These are phyloP conservation scores for Melanostoma scalare DNA, from an alignment of 2,888 invertebrate species.

Conservation along the genomic window DNA sequence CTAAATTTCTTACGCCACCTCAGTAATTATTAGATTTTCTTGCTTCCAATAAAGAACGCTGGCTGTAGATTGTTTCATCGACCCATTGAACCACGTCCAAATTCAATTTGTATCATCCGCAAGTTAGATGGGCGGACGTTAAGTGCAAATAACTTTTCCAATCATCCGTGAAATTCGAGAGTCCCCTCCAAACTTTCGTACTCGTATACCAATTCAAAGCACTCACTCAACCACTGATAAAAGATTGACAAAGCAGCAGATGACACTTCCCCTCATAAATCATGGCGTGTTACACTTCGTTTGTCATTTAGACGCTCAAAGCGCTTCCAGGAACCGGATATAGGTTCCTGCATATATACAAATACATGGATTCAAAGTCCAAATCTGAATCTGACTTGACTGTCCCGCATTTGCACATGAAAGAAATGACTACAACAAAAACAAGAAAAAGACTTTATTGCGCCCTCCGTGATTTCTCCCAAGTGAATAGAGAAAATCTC, in stretches of 20 bases:
- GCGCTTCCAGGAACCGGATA: conserved; percentile 27
- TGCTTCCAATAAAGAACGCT: not conserved
- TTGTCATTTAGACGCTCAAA: conserved; percentile 56
- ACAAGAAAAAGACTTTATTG: conserved; percentile 14
- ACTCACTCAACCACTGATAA: not conserved
- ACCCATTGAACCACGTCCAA: conserved; percentile 15
- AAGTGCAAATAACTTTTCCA: conserved; percentile 64
- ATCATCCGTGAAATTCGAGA: conserved; percentile 60
- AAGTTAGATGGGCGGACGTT: conserved; percentile 46
- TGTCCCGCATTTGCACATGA: conserved; percentile 47
- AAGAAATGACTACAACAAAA: conserved; percentile 1
- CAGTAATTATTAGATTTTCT: not conserved
- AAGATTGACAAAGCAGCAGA: conserved; percentile 32
- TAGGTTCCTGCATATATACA: not conserved
- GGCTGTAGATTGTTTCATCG: not conserved
- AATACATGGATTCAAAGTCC: conserved; percentile 22
- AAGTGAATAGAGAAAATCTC: conserved; percentile 49
- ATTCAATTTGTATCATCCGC: conserved; percentile 51
- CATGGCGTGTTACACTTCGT: conserved; percentile 64
- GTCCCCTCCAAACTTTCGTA: not conserved
- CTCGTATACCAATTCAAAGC: not conserved
- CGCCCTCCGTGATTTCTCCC: conserved; percentile 30
- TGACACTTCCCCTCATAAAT: conserved; percentile 61
- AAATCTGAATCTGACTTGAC: conserved; percentile 10
- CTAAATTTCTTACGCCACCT: not conserved